Base-by-base conservation (phyloP, 1,140 invertebrate species). In the Gonioctena quinquepunctata region DNA sequence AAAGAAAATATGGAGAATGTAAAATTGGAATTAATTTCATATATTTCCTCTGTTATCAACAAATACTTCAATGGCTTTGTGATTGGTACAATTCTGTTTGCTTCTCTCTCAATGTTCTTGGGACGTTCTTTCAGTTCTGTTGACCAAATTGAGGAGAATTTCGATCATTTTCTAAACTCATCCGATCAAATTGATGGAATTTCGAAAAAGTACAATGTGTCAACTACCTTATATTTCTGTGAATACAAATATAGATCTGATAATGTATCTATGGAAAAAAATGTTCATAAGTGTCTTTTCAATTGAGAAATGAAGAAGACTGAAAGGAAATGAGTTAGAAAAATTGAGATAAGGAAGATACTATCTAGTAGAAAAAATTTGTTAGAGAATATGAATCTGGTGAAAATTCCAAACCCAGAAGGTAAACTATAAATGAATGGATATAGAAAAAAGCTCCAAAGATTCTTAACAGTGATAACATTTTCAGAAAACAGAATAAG, bases 301-400 rank as follows among this genome's bases (percentile, higher is more conserved):
- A 27, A 27, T 61, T 33, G 59, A 61, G 22, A 23, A 61, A 61
- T 8, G 7, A 16, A 28, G 13, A 27, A 16, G n/a, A 18, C 22
- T 23, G 23, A 61, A 61, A 72, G n/a, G 7, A 56, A 61, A 23
- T 21, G 61, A 16, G 60, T 60, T 3, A 3, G 11, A 60, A 27
- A 54, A n/a, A 16, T 48, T 63, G 59, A 72, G 16, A 48, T 69
- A 23, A 11, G 25, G 22, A 61, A 22, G 25, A 16, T 13, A 61
- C n/a, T 61, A 61, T 23, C 25, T 61, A 6, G 18, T 13, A n/a
- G 23, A 33, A 18, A 61, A 61, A 33, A 61, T n/a, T 61, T 61
- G 22, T 61, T 61, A 61, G 25, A 61, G 59, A 61, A 23, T 33
- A 61, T 18, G 23, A 61, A 23, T 33, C n/a, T 57, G 66, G 5